phyloP scores from a whole-genome alignment of 2,113 vertebrate genomes.

The Periophthalmodon schlosseri region DNA sequence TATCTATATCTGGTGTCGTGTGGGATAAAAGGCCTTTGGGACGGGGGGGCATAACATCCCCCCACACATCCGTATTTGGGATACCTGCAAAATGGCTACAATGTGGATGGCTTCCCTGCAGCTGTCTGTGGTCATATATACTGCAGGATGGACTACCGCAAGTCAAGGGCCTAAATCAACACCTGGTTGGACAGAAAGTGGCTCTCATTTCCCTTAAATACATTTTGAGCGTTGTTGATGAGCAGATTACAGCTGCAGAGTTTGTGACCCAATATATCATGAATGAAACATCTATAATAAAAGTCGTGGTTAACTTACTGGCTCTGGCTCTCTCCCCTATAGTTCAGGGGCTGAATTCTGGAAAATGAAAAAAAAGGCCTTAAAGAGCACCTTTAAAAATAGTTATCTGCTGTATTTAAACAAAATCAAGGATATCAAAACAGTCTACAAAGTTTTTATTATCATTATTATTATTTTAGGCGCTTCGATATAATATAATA shows the following conservation, averaged over 20 bases:
- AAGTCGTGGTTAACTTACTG: too few relatives aligned
- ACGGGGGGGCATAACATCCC: constrained; percentile 53
- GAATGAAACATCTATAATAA: constrained; percentile 1
- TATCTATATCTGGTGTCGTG: constrained; percentile 62
- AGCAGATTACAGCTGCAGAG: constrained; percentile 15
- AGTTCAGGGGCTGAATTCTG: background rate
- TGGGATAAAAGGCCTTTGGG: constrained; percentile 68
- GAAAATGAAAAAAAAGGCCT: background rate
- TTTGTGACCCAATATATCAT: constrained; percentile 2
- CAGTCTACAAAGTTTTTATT: too few relatives aligned
- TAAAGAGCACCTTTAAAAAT: background rate
- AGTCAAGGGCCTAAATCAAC: constrained; percentile 64
- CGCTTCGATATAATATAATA: too few relatives aligned
- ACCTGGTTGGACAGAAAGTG: constrained; percentile 55
- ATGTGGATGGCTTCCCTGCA: constrained; percentile 65
- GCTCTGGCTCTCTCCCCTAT: background rate
- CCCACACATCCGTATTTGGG: constrained; percentile 45
- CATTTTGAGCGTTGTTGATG: constrained; percentile 19
- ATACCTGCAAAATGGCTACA: constrained; percentile 68
- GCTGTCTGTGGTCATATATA: constrained; percentile 59
- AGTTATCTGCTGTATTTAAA: too few relatives aligned
- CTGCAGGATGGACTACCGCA: constrained; percentile 45
- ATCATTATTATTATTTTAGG: too few relatives aligned
- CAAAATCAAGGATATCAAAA: too few relatives aligned
- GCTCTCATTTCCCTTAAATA: constrained; percentile 18